Base-by-base conservation (phyloP, 1,140 invertebrate genomes). In the Monomorium pharaonis region DNA sequence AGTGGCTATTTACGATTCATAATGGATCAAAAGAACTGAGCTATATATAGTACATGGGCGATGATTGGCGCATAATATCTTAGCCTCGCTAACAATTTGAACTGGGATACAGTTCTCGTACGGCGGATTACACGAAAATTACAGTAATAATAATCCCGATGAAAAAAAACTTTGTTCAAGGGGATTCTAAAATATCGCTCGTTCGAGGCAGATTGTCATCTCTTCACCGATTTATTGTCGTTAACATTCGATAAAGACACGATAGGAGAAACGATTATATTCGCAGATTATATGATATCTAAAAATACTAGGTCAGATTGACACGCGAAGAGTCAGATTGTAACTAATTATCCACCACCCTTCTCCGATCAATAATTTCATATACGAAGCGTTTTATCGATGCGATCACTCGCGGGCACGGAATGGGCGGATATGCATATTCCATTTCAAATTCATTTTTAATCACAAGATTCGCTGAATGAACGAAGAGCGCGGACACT, bases 301-400 rank as follows among this genome's bases (percentile, higher is more conserved):
- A 69, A 83, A 83, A 83, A 58, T 72, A 47, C 78, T 49, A 83
- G 47, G 63, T 80, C 63, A 80, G 33, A 74, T 83, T 60, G 51
- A 74, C 78, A 83, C 24, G 78, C 67, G 37, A 74, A 83, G 42
- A 60, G 24, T 14, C 65, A 14, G 33, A 44, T 83, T 58, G 37
- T 21, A 63, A 47, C 67, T 83, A 83, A 83, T 83, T 74, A 83
- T 33, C 37, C 14, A 24, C 3, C 30, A 24, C 4, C n/a, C 27
- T 24, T 37, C 2, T 9, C 5, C 42, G 78, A 83, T 83, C 78
- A 42, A 83, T 83, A 74, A 14, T 44, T 83, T 74, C 24, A 21
- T 54, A 74, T 83, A 58, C 7, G 14, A 70, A 33, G 42, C 37
- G n/a, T 30, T 16, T 72, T 56, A 47, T 33, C 78, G 67, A 83